Evolutionary conservation across 2,888 invertebrate genomes (phyloP).

Genomic region (Chelonus formosanus): DNA sequence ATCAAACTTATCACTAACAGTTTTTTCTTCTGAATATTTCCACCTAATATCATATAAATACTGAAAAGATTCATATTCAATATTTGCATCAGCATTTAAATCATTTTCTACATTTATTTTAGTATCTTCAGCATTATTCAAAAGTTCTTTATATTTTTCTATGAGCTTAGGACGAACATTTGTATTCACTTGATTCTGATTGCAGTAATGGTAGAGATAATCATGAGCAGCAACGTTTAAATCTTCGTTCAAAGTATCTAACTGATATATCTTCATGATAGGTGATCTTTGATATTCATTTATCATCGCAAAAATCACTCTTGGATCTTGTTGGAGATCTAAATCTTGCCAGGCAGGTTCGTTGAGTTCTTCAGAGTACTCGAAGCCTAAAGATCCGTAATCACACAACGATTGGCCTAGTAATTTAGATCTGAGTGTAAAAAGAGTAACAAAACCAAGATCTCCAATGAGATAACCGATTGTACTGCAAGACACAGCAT

Average conservation of each 20-base stretch:
- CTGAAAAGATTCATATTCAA: conserved; percentile 37
- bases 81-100: conserved; percentile 27
- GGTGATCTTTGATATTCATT: conserved; percentile 56
- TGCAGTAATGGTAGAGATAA: conserved; percentile 49
- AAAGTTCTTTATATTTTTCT: conserved; percentile 48
- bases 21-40: conserved; percentile 41
- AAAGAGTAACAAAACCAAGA: conserved; percentile 59
- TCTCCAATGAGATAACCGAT: conserved; percentile 61
- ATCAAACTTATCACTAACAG: neutral
- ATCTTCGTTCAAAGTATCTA: conserved; percentile 51
- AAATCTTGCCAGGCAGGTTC: conserved; percentile 59
- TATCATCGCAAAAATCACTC: conserved; percentile 57
- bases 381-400: conserved; percentile 45
- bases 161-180: conserved; percentile 49
- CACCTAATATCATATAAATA: conserved; percentile 49
- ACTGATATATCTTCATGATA: conserved; percentile 48
- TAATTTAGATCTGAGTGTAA: conserved; percentile 54
- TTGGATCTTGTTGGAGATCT: conserved; percentile 56
- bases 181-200: conserved; percentile 21
- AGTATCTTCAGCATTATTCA: conserved; percentile 33
- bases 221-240: conserved; percentile 44
- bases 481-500: conserved; percentile 50
- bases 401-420: conserved; percentile 43
- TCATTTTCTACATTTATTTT: conserved; percentile 37
- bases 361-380: conserved; percentile 55